A percentile compares a stretch with the other conserved stretches of the same genome.
Evolutionary conservation across 1,140 invertebrate genomes (phyloP).

Genomic region (Hypothenemus hampei): DNA sequence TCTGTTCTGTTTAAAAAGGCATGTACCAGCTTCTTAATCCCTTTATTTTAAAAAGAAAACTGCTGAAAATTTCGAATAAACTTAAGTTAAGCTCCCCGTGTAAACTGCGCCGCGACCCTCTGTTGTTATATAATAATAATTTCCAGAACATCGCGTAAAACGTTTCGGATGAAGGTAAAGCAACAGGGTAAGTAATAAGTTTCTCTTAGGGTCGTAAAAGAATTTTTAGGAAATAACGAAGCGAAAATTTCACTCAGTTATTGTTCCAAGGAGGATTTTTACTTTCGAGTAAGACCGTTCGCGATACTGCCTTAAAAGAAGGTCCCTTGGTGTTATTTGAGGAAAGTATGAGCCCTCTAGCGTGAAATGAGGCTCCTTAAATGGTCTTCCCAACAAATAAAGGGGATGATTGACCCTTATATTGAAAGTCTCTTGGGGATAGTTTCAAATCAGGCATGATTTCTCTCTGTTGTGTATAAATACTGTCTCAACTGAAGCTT

Average conservation of each 20-base stretch:
- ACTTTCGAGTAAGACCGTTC: no score
- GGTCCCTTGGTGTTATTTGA: no score
- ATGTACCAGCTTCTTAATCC: conserved; percentile 13
- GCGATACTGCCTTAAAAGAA: no score
- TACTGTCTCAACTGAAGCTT: not conserved
- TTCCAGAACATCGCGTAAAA: conserved; percentile 1
- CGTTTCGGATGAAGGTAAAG: conserved; percentile 12
- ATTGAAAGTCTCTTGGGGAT: conserved; percentile 14
- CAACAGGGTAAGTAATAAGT: conserved; percentile 12
- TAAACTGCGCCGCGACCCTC: not conserved
- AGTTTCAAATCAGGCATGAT: conserved; percentile 21
- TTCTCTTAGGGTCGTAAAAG: conserved; percentile 1
- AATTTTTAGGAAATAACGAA: no score
- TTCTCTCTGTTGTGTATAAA: not conserved
- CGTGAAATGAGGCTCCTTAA: conserved; percentile 21
- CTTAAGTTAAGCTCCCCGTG: not conserved
- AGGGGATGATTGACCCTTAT: conserved; percentile 24
- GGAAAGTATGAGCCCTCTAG: conserved; percentile 5
- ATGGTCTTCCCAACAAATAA: conserved; percentile 19
- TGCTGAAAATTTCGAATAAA: not conserved
- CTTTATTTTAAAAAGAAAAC: not conserved
- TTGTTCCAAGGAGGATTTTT: no score
- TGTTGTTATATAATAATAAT: not conserved
- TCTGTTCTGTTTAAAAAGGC: conserved; percentile 19
- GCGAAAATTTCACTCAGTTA: no score